Evolutionary conservation across 2,797 vertebrate genomes (phyloP).

Genomic region (Podarcis siculus): DNA sequence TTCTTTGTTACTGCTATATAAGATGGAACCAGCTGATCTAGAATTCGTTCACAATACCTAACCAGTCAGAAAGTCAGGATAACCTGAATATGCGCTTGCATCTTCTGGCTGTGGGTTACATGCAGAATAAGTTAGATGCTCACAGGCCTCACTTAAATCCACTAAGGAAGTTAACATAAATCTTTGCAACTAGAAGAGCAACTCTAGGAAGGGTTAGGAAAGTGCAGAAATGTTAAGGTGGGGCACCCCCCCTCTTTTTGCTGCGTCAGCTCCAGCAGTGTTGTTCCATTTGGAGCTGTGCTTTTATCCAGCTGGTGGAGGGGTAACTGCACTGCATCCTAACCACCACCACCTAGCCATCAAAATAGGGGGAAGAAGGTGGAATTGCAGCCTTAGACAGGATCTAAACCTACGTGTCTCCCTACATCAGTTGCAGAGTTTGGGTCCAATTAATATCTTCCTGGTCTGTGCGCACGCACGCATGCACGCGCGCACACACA

Average conservation of each 20-base stretch:
- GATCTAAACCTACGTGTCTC: background rate
- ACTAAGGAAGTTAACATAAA: background rate
- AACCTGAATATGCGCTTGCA: background rate
- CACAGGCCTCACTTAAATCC: background rate
- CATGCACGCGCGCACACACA: no score
- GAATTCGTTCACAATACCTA: background rate
- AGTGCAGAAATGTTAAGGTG: no score
- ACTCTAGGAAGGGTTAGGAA: no score
- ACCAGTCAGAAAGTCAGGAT: background rate
- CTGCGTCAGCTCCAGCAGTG: no score
- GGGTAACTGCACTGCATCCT: no score
- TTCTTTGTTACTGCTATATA: background rate
- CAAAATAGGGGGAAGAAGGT: no score
- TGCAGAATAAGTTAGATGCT: background rate
- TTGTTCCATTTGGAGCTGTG: no score
- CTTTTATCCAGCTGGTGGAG: no score
- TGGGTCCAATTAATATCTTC: background rate
- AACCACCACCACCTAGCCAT: no score
- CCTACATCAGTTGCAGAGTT: background rate
- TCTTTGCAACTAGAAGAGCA: no score
- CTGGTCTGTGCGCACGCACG: background rate
- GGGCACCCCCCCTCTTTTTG: no score
- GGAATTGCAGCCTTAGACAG: background rate
- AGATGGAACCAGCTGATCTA: background rate
- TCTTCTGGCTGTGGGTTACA: background rate